Base-by-base conservation (phyloP, 2,888 invertebrate species). In the Philereme vetulata region DNA sequence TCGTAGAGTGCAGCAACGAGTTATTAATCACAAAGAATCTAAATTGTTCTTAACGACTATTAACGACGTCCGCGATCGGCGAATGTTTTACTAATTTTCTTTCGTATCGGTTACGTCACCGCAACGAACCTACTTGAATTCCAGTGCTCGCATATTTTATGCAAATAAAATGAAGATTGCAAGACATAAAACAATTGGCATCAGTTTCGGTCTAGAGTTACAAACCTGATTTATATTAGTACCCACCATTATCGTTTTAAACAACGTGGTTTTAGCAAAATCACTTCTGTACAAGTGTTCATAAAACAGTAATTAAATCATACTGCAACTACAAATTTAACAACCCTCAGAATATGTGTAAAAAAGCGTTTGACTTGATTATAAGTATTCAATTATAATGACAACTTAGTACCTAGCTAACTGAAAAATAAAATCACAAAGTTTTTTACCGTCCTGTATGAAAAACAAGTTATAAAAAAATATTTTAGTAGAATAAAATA, bases 61-160 rank as follows among this genome's bases (percentile, higher is more conserved):
- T 82, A 85, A 83, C 82, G 78, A 84, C 77, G 85, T 83, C 85
- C 81, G 81, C 73, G 77, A 80, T 81, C 77, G 75, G 72, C 81
- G 85, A 81, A 82, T 77, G 85, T 84, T 86, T 88, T 87, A 86
- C 89, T 82, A 88, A 86, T 87, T 86, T 85, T 78, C 70, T 75
- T 78, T 75, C 77, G 81, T 75, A 81, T 76, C 72, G 65, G 82
- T 90, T 89, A 83, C 89, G 85, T 88, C 86, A 85, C 75, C 71
- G 76, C 75, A 76, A 73, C 82, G 76, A 84, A 85, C 80, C 79
- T 80, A 79, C 77, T 80, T 77, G 79, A 80, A 81, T 86, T 82
- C 82, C 78, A 82, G 80, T 79, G 77, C 78, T 81, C 80, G 84
- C 80, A 85, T 87, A 85, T 86, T 81, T 86, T 88, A 86, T 86